phyloP scores from a whole-genome alignment of 2,797 vertebrate species.

The Schizopygopsis malacanthus region DNA sequence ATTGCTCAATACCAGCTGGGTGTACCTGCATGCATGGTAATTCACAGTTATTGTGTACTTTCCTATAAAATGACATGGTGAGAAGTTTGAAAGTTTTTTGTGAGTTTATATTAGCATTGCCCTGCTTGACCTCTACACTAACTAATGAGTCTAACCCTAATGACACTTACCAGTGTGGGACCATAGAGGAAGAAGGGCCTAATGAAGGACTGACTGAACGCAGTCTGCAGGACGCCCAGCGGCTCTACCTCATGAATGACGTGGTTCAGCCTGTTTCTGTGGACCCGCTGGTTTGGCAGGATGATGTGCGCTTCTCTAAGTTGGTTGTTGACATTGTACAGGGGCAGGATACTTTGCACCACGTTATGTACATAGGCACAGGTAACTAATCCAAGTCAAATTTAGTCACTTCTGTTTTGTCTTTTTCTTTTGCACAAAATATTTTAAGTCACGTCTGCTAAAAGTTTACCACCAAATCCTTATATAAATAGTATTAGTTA shows the following conservation, averaged over 20 bases:
- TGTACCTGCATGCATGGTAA: conserved; percentile 43
- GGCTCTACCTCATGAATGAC: conserved; percentile 96
- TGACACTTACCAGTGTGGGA: conserved; percentile 85
- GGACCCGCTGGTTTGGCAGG: conserved; percentile 93
- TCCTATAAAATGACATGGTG: conserved; percentile 25
- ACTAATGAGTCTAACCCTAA: not conserved
- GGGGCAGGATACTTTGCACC: conserved; percentile 94
- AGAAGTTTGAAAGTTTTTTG: not conserved
- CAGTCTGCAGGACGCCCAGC: conserved; percentile 95
- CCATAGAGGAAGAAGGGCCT: conserved; percentile 87
- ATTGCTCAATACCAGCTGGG: conserved; percentile 36
- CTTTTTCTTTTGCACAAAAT: not conserved
- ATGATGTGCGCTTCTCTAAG: conserved; percentile 92
- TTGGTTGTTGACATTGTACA: conserved; percentile 97
- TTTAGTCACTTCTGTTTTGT: not conserved
- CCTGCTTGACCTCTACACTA: conserved; percentile 16
- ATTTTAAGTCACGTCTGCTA: not conserved
- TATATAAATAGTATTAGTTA: conserved; percentile 16
- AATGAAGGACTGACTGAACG: conserved; percentile 95
- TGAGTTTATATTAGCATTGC: not conserved
- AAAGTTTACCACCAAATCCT: not conserved
- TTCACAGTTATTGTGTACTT: conserved; percentile 33
- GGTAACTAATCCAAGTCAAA: conserved; percentile 71
- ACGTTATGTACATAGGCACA: conserved; percentile 98
- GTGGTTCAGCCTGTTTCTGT: conserved; percentile 94